Percentiles rank a stretch among this genome's conserved stretches.
These are phyloP conservation scores for Lota lota DNA, from an alignment of 2,113 vertebrate species.

Conservation along the genomic window DNA sequence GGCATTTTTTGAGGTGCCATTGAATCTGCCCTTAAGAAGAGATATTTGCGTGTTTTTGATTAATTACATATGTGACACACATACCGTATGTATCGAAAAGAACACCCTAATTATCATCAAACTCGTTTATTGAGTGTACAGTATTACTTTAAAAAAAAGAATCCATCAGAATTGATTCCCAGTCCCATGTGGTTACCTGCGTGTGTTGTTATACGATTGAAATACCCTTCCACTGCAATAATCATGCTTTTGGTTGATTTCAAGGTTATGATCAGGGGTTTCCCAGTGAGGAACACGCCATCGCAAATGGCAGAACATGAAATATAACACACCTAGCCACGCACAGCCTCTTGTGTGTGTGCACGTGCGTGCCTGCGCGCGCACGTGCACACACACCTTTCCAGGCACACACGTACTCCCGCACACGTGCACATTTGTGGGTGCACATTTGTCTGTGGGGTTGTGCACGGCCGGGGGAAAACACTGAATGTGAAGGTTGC, in stretches of 20 bases:
- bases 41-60: too few species aligned
- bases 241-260: constrained; percentile 38
- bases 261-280: constrained; percentile 43
- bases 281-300: constrained; percentile 28
- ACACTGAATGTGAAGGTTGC: constrained; percentile 79
- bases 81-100: constrained; percentile 21
- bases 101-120: too few species aligned
- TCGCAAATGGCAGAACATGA: constrained; percentile 37
- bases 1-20: background rate
- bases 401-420: too few species aligned
- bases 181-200: too few species aligned
- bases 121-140: too few species aligned
- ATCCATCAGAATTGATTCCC: too few species aligned
- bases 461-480: constrained; percentile 44
- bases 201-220: too few species aligned
- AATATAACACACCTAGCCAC: constrained; percentile 48
- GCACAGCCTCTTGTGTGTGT: constrained; percentile 25
- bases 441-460: background rate
- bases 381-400: background rate
- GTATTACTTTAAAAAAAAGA: too few species aligned
- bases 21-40: background rate
- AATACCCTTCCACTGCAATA: too few species aligned
- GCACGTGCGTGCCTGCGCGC: constrained; percentile 27
- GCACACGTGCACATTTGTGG: too few species aligned
- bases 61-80: too few species aligned